Evolutionary conservation across 2,888 invertebrate species (phyloP).

Genomic region (Athripsodes cinereus): DNA sequence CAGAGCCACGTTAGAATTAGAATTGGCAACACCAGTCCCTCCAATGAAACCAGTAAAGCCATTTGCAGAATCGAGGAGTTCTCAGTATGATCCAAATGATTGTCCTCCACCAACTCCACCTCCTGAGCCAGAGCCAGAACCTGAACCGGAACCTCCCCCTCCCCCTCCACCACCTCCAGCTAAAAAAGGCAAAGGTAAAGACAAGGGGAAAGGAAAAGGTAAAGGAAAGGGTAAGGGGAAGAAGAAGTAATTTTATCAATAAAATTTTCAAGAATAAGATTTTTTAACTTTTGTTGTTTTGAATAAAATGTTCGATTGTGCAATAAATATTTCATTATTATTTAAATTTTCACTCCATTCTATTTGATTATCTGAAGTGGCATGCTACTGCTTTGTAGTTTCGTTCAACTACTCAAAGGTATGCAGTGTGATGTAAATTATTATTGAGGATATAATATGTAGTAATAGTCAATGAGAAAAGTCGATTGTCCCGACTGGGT

Average conservation of each 20-base stretch:
- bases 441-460: too few relatives aligned
- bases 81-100: conserved; percentile 36
- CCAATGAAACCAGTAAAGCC: conserved; percentile 47
- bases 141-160: not conserved
- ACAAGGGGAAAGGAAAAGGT: not conserved
- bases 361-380: too few relatives aligned
- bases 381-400: too few relatives aligned
- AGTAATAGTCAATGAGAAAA: too few relatives aligned
- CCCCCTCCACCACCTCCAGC: not conserved
- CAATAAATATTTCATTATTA: too few relatives aligned
- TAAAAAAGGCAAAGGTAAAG: not conserved
- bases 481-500: too few relatives aligned
- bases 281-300: too few relatives aligned
- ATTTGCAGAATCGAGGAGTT: conserved; percentile 41
- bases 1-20: conserved; percentile 53
- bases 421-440: too few relatives aligned
- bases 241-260: not conserved
- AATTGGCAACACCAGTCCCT: conserved; percentile 60
- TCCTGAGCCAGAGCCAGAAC: conserved; percentile 3
- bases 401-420: too few relatives aligned
- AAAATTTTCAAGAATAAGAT: not conserved
- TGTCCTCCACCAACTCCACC: not conserved
- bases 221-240: conserved; percentile 5
- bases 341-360: too few relatives aligned
- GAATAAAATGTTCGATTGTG: too few relatives aligned